Evolutionary conservation across 2,113 vertebrate genomes (phyloP), one percentile per base, ranked within the genome.

Genomic region (Hyperopisus bebe): DNA sequence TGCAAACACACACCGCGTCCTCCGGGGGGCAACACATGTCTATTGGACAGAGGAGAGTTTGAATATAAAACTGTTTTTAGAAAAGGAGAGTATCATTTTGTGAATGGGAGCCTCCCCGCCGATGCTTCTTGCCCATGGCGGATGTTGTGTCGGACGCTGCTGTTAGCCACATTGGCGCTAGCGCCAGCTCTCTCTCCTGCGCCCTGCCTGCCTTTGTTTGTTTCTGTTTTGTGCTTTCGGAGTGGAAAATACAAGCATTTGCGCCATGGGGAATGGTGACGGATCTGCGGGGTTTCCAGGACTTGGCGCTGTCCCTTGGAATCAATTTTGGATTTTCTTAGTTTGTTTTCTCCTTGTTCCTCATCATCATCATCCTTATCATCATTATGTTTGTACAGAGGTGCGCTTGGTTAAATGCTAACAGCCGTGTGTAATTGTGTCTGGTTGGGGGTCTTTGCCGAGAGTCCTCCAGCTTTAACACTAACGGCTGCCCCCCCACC

Each of bases 351-450:
- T 42, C 35, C 74, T n/a, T 51, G 53, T 86, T 87, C 27, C 35
- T 84, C n/a, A 74, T 62, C 62, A 19, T 62, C 87, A 55, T 21
- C 87, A 90, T 42, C 77, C 80, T 88, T 58, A 24, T 83, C 66
- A 74, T 89, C 86, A 82, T 80, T 27, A 83, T 88, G 58, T 91
- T 91, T 89, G 88, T 92, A 91, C 84, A 91, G 74, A 91, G 47
- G 90, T 44, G 89, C 10, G 9, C 82, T 90, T 86, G 70, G 82
- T 91, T 88, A 91, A 89, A 70, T 91, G 89, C 89, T 85, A 90
- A 86, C 48, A n/a, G 66, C 51, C 70, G 39, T 66, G 87, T 51
- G 51, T 83, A 70, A 89, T 50, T 89, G 85, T 86, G 50, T 42
- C 35, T 15, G 74, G 74, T 39, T 80, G 74, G 35, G 74, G 31